Evolutionary conservation across 2,113 vertebrate species (phyloP).

Genomic region (Meleagris gallopavo): DNA sequence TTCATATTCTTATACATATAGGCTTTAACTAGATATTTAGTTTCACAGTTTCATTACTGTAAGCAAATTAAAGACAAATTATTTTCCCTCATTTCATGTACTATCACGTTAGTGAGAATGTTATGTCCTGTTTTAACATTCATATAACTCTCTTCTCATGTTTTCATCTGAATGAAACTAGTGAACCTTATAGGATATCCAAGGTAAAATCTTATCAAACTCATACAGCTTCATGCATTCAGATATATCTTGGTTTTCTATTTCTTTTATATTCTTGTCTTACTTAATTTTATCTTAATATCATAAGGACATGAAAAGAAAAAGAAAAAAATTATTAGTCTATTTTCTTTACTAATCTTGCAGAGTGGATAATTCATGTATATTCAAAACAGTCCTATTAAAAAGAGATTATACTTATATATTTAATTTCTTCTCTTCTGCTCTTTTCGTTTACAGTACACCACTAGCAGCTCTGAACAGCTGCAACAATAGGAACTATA

Average conservation of each 20-base stretch:
- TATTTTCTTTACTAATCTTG: not conserved
- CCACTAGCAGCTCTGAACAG: not conserved
- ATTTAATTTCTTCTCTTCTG: not conserved
- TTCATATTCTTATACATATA: not conserved
- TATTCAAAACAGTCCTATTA: not conserved
- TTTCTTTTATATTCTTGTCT: not conserved
- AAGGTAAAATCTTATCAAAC: not conserved
- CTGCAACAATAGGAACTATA: not conserved
- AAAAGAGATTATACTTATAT: not conserved
- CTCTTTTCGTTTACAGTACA: not conserved
- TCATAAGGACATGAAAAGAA: not conserved
- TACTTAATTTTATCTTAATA: not conserved
- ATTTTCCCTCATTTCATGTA: not conserved
- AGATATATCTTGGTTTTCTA: not conserved
- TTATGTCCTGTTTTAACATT: not conserved
- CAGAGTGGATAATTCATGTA: not conserved
- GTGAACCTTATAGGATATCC: not conserved
- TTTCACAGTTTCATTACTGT: not conserved
- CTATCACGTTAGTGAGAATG: not conserved
- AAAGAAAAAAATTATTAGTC: not conserved
- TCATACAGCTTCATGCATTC: not conserved
- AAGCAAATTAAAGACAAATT: not conserved
- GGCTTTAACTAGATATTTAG: not conserved
- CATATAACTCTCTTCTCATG: not conserved
- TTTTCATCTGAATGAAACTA: not conserved